Base-by-base conservation (phyloP, 2,888 invertebrate species). In the Platycnemis pennipes region DNA sequence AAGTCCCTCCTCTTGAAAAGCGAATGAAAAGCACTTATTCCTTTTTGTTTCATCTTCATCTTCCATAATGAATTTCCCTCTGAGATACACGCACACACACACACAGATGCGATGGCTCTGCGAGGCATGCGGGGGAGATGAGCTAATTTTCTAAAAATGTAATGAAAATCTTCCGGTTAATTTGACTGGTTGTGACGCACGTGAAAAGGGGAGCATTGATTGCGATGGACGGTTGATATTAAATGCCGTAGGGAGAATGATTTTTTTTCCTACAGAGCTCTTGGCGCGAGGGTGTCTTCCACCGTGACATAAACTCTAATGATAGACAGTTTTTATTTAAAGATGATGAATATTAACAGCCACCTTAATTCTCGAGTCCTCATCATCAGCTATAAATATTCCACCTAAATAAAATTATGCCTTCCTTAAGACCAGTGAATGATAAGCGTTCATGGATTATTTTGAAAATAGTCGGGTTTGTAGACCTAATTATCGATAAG, bases 11-110 rank as follows among this genome's bases (percentile, higher is more conserved):
- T 89, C 56, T 56, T 91, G 91, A 91, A 63, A n/a, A 37, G 56
- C 44, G n/a, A 91, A 91, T 91, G 63, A 63, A 91, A 91, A 69
- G 63, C 44, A 69, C n/a, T 63, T 91, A 44, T 42, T 91, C 91
- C 37, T 91, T 44, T 91, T 77, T 77, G 77, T 77, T 77, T 77
- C 77, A 77, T 77, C 69, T 37, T 37, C 69, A 77, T 77, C 77
- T 31, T 77, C 37, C 77, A 77, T 77, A 77, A 77, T 77, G 77
- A 77, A 77, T 77, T 77, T 77, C 77, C 16, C 77, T 7, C 37
- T 37, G 77, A 77, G 37, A 37, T 37, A 77, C 13, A 37, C 77
- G 37, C 69, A 31, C 77, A 37, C 37, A 77, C 77, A 77, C 8
- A 11, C 26, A 37, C 37, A 77, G 31, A 77, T 13, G 37, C 37